Base-by-base conservation (phyloP, 2,888 invertebrate genomes). In the Dinocampus coccinellae region DNA sequence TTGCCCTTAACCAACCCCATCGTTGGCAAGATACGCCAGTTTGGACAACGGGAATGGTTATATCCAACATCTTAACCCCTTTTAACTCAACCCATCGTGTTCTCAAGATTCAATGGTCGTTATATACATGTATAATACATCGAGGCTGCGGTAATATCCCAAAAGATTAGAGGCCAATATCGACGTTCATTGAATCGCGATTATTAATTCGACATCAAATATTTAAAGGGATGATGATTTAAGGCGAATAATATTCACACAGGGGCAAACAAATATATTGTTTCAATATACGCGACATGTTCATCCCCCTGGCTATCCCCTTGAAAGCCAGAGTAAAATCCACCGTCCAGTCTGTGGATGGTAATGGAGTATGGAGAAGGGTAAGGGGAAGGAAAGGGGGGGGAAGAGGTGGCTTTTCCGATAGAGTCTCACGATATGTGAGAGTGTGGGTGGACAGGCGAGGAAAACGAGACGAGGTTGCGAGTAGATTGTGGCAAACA, bases 1-100 rank as follows among this genome's bases (percentile, higher is more conserved):
- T 79, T 80, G 76, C 77, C 76, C 76, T 78, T 75, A 77, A 76
- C 81, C 79, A 77, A 77, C 77, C 42, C 78, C 42, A 76, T 75
- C 77, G 74, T 77, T 33, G 36, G 16, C 57, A 57, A 79, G 79
- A 84, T 82, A 83, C 83, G 81, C 72, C 39, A 26, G 69, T 72
- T 78, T 81, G 81, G 84, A 78, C 83, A 81, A 82, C 82, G 80
- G 80, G 80, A 79, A 79, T 80, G 80, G 82, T 83, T 85, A n/a
- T n/a, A 85, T 85, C 85, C 81, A 83, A 80, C 82, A 79, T 80
- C 79, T 81, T 78, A 76, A 77, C 76, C 73, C 79, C 76, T 77
- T n/a, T 47, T 36, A 47, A 33, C 62, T 52, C 33, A 34, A 71
- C 70, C 77, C 2, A 47, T 36, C 29, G 36, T 26, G 16, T 61